Conservation (phyloP, 1,140 invertebrate genomes). For the Lysiphlebus fabarum region DNA sequence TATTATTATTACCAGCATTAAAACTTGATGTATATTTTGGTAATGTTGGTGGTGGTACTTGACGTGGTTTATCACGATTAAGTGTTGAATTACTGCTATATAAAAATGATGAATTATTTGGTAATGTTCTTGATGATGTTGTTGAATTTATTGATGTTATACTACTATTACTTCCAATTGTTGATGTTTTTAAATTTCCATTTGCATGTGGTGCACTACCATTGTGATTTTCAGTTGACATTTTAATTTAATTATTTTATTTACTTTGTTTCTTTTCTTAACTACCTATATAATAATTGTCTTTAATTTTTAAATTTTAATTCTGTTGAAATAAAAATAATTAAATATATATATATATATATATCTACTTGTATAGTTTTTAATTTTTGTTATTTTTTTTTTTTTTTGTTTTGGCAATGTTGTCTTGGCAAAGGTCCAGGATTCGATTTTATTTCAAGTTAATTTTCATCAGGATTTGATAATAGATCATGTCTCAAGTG, state of each 20-base stretch:
- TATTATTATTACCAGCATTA: background rate
- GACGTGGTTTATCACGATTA: constrained; percentile 48
- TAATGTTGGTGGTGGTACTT: constrained; percentile 64
- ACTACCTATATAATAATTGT: no score
- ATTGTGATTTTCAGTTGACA: constrained; percentile 50
- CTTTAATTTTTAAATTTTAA: no score
- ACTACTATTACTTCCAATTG: constrained; percentile 26
- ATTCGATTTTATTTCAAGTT: no score
- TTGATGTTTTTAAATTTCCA: constrained; percentile 41
- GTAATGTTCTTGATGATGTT: constrained; percentile 28
- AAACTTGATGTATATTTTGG: constrained; percentile 65
- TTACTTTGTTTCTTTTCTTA: no score
- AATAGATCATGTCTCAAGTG: no score
- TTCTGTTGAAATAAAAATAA: no score
- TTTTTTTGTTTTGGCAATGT: no score
- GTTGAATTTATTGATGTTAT: constrained; percentile 32
- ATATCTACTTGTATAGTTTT: no score
- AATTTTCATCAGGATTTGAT: no score
- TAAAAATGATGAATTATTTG: constrained; percentile 52
- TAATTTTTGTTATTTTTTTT: no score
- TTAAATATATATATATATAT: no score
- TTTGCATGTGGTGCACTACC: constrained; percentile 41
- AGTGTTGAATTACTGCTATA: constrained; percentile 53
- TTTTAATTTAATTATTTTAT: constrained; percentile 21
- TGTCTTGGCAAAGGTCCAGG: no score